Evolutionary conservation across 2,888 invertebrate species (phyloP).

Genomic region (Antheraea assamensis): DNA sequence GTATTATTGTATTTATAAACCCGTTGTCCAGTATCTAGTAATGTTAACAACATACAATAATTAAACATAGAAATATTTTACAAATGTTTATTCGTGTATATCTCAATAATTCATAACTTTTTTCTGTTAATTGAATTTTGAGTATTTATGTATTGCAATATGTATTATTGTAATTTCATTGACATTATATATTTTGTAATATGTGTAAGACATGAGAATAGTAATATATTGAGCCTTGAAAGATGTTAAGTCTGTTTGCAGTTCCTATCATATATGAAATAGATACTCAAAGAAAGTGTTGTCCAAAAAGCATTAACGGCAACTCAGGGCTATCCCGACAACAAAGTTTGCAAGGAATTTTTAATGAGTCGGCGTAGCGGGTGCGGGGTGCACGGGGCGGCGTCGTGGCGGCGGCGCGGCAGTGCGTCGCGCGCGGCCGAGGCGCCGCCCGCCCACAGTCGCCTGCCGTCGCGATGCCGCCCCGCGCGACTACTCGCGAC

Average conservation of each 20-base stretch:
- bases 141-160: not conserved
- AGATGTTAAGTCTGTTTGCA: not conserved
- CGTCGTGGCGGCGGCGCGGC: constrained; percentile 66
- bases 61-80: not conserved
- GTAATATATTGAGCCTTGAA: not conserved
- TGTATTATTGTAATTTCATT: not conserved
- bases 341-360: constrained; percentile 73
- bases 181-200: too few relatives aligned
- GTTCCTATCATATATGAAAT: constrained; percentile 21
- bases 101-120: not conserved
- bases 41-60: not conserved
- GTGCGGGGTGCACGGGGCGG: constrained; percentile 40
- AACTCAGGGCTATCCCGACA: constrained; percentile 58
- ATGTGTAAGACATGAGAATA: not conserved
- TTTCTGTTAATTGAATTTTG: not conserved
- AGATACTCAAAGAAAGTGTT: not conserved
- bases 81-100: not conserved
- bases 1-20: too few relatives aligned
- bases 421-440: constrained; percentile 83
- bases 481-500: constrained; percentile 49
- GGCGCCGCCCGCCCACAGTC: constrained; percentile 73
- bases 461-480: constrained; percentile 57
- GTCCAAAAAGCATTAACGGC: constrained; percentile 38
- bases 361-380: constrained; percentile 54
- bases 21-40: too few relatives aligned